Evolutionary conservation across 2,797 vertebrate species (phyloP).

Genomic region (Decapterus maruadsi): DNA sequence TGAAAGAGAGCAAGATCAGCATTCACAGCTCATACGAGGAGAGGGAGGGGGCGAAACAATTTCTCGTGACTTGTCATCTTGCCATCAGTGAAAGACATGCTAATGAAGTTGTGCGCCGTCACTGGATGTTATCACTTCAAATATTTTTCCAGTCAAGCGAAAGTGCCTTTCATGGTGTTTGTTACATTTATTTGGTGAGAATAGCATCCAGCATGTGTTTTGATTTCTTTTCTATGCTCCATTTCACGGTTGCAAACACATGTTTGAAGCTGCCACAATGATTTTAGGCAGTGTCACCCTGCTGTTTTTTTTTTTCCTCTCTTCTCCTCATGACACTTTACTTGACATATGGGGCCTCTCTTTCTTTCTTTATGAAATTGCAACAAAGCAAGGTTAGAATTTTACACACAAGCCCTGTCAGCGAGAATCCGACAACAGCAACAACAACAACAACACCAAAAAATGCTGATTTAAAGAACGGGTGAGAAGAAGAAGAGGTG

Average conservation of each 20-base stretch:
- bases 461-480: conserved; percentile 14
- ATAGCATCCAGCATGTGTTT: conserved; percentile 65
- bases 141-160: conserved; percentile 51
- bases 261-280: conserved; percentile 68
- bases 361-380: conserved; percentile 54
- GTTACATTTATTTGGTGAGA: conserved; percentile 71
- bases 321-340: conserved; percentile 35
- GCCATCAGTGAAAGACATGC: conserved; percentile 55
- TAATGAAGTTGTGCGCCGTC: conserved; percentile 66
- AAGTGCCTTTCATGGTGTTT: conserved; percentile 67
- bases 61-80: conserved; percentile 57
- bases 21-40: conserved; percentile 44
- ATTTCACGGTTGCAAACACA: conserved; percentile 71
- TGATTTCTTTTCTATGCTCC: conserved; percentile 70
- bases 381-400: conserved; percentile 46
- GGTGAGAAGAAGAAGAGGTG: conserved; percentile 37
- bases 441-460: conserved; percentile 32
- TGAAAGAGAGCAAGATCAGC: conserved; percentile 42
- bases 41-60: not conserved
- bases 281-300: conserved; percentile 67
- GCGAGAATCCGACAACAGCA: conserved; percentile 28
- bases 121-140: conserved; percentile 50
- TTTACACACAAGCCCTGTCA: conserved; percentile 42
- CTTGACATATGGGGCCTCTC: conserved; percentile 53
- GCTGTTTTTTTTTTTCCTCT: conserved; percentile 16